Conservation (phyloP, 1,140 invertebrate genomes). For the Hormaphis cornu region DNA sequence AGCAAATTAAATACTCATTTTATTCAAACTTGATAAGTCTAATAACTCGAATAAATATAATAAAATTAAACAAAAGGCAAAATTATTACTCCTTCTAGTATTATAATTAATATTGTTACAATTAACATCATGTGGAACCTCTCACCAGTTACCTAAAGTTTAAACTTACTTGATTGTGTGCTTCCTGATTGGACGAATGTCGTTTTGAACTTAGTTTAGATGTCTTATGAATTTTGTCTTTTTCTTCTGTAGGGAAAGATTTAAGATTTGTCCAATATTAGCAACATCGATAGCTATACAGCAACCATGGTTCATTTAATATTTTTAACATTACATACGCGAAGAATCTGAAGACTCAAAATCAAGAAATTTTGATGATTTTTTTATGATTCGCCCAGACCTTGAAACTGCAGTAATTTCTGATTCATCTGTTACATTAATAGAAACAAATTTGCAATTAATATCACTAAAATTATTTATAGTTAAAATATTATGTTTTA, state of each 20-base stretch:
- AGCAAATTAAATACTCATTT: neutral
- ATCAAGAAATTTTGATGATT: conserved; percentile 86
- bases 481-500: too few relatives aligned
- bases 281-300: too few relatives aligned
- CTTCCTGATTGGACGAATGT: neutral
- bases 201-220: conserved; percentile 6
- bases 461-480: too few relatives aligned
- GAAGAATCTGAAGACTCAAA: conserved; percentile 63
- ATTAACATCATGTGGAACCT: too few relatives aligned
- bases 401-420: conserved; percentile 75
- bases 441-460: too few relatives aligned
- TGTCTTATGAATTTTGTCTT: neutral
- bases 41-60: too few relatives aligned
- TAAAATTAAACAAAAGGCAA: too few relatives aligned
- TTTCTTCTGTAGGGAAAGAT: neutral
- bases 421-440: conserved; percentile 49
- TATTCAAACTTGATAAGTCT: too few relatives aligned
- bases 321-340: conserved; percentile 8
- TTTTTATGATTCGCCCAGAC: conserved; percentile 81
- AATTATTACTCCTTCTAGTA: too few relatives aligned
- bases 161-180: conserved; percentile 4
- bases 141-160: too few relatives aligned
- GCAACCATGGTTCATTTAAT: too few relatives aligned
- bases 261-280: neutral
- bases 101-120: too few relatives aligned